Conservation (phyloP, 2,888 invertebrate species). For the Polia nebulosa region DNA sequence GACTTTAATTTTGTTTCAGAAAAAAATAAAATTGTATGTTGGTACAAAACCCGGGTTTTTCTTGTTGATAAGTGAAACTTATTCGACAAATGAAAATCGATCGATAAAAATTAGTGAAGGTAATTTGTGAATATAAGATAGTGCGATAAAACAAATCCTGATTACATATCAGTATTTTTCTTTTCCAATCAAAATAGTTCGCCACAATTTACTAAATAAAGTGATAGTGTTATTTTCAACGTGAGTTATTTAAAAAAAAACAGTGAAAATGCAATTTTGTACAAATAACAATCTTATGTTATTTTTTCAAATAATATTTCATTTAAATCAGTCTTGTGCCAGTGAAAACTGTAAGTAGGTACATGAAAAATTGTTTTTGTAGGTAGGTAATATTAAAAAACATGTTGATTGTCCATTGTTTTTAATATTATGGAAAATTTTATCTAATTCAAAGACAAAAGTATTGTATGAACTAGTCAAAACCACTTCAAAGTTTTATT, state of each 20-base stretch:
- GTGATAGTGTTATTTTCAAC: constrained; percentile 8
- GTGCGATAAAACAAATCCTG: constrained; percentile 46
- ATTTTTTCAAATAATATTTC: constrained; percentile 40
- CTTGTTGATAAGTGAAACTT: constrained; percentile 34
- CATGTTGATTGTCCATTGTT: neutral
- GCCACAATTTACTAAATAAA: constrained; percentile 7
- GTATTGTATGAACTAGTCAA: neutral
- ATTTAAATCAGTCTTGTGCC: constrained; percentile 37
- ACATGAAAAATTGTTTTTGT: neutral
- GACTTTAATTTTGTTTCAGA: neutral
- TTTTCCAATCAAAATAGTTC: constrained; percentile 24
- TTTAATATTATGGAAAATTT: too few relatives aligned
- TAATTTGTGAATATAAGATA: constrained; percentile 45
- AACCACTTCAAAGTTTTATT: neutral
- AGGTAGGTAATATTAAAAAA: neutral
- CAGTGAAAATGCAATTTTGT: constrained; percentile 45
- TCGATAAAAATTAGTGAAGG: constrained; percentile 41
- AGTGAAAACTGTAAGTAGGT: constrained; percentile 40
- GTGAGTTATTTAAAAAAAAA: constrained; percentile 1
- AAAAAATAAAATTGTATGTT: constrained; percentile 1
- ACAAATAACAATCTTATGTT: constrained; percentile 37
- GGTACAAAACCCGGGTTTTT: constrained; percentile 2
- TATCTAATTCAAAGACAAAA: too few relatives aligned
- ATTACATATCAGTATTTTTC: constrained; percentile 43
- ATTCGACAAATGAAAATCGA: constrained; percentile 28